phyloP scores from a whole-genome alignment of 2,797 vertebrate species.

The Natrix natrix region DNA sequence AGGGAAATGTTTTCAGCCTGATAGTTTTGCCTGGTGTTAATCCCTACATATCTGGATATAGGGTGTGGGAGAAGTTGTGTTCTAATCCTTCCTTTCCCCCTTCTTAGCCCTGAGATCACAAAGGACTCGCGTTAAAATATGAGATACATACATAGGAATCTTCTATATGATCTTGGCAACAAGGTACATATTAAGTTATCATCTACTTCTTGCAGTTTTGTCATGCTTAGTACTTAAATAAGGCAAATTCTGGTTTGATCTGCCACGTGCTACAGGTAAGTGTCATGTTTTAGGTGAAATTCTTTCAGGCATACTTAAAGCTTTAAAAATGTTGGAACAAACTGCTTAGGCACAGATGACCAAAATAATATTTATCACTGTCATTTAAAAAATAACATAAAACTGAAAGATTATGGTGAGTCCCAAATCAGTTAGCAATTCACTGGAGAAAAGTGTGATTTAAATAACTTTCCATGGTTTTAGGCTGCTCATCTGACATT shows the following conservation, averaged over 20 bases:
- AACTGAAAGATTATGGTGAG: not conserved
- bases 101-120: not conserved
- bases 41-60: not conserved
- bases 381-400: not conserved
- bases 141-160: not conserved
- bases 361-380: not conserved
- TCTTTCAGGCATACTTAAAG: not conserved
- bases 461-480: not conserved
- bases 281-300: not conserved
- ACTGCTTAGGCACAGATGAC: not conserved
- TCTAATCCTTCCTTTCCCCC: not conserved
- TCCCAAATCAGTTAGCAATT: not conserved
- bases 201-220: not conserved
- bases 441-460: not conserved
- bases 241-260: not conserved
- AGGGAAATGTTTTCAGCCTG: not conserved
- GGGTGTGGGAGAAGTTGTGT: not conserved
- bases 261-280: not conserved
- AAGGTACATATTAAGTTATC: conserved; percentile 12
- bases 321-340: not conserved
- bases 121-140: not conserved
- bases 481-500: not conserved
- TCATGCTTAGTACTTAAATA: not conserved
- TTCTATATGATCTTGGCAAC: not conserved
- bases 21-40: not conserved